Base-by-base conservation (phyloP, 2,797 vertebrate genomes). In the Melopsittacus undulatus region DNA sequence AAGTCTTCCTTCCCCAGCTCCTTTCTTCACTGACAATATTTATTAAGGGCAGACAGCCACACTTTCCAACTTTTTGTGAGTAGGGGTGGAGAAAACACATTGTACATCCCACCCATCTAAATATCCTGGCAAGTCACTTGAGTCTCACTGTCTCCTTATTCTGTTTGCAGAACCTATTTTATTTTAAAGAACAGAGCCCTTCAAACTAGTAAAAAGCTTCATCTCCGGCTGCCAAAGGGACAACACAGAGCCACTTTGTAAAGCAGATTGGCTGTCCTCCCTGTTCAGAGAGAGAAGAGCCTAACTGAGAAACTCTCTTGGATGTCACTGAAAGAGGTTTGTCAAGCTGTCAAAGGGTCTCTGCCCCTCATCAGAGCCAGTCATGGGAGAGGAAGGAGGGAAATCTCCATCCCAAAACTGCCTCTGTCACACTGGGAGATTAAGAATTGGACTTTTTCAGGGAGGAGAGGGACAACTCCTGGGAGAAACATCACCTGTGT, bases 191-290 rank as follows among this genome's bases (percentile, higher is more conserved):
- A 67, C 68, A 73, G 32, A 69, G 34, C 12, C 75, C 59, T 77
- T 87, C 51, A 75, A 15, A 29, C 22, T 42, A 29, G 27, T 20
- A 80, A 52, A 8, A 45, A 46, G 22, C 59, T 46, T 48, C 59
- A 56, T 45, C 40, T 77, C 54, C 2, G 5, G 66, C 26, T 82
- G 94, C 87, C 96, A 92, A 64, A 79, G 59, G 45, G 75, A 92
- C 54, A 82, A 75, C 91, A 96, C 51, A 82, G 84, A 89, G 54
- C 18, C 12, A 26, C 86, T 97, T 83, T 95, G 81, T 95, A 63
- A 89, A 45, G 69, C 6, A 22, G 62, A 19, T 54, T 93, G 88
- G 74, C 93, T 62, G 36, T 34, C 24, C 30, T 89, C 78, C 68
- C 34, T 1, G 0, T 48, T 67, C 27, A 5, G 26, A 70, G 22